Conservation (phyloP, 1,140 invertebrate species). For the Hycleus phaleratus region DNA sequence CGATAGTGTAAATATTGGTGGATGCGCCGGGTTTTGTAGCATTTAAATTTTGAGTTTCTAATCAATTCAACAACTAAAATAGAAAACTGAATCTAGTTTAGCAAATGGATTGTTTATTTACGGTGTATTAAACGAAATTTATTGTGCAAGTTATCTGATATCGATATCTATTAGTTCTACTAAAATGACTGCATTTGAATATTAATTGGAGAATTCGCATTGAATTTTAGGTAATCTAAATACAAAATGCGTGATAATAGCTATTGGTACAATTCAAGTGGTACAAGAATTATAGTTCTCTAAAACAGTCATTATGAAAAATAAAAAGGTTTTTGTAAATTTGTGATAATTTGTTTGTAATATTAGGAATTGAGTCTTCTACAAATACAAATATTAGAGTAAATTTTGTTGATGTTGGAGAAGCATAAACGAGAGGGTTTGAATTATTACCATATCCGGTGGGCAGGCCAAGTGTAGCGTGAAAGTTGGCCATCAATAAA, state of each 20-base stretch:
- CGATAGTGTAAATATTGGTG: too few species aligned
- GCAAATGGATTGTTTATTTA: not conserved
- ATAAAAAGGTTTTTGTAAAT: too few species aligned
- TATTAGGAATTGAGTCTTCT: too few species aligned
- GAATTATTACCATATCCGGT: conserved; percentile 12
- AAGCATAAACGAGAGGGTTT: conserved; percentile 13
- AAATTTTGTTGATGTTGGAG: conserved; percentile 13
- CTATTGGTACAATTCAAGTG: not conserved
- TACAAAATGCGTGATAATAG: conserved; percentile 6
- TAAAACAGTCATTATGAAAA: conserved; percentile 4
- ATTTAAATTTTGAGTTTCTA: too few species aligned
- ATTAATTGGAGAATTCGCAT: conserved; percentile 11
- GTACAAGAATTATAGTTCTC: conserved; percentile 8
- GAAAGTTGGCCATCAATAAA: conserved; percentile 20
- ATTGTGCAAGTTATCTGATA: conserved; percentile 2
- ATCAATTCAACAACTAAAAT: too few species aligned
- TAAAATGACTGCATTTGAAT: conserved; percentile 14
- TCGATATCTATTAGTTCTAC: conserved; percentile 6
- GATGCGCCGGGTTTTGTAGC: too few species aligned
- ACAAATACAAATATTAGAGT: conserved; percentile 10
- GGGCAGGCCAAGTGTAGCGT: conserved; percentile 15
- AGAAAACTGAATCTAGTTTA: too few species aligned
- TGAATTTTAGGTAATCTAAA: conserved; percentile 7
- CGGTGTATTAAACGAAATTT: not conserved
- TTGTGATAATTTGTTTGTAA: too few species aligned